Conservation (phyloP, 2,113 vertebrate species). For the Potamarius usumacintae region DNA sequence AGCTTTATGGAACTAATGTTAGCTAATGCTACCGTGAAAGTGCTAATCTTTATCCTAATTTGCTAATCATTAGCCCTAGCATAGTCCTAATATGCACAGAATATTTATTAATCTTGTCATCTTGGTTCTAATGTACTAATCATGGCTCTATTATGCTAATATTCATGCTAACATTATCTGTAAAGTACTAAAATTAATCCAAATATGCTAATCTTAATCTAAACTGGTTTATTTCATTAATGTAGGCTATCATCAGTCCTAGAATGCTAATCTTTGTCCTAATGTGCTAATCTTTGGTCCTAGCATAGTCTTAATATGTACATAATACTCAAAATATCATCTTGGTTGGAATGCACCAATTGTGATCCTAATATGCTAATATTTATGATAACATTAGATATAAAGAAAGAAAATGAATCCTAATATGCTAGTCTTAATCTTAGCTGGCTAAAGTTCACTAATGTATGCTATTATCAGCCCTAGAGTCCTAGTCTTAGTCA, state of each 20-base stretch:
- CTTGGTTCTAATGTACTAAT: neutral
- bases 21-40: no score
- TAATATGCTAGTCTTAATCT: neutral
- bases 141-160: neutral
- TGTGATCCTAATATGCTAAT: neutral
- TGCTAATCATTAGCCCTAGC: no score
- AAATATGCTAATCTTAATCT: neutral
- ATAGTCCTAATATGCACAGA: no score
- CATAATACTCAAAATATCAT: no score
- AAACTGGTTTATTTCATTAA: neutral
- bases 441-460: neutral
- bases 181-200: neutral
- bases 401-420: neutral
- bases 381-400: neutral
- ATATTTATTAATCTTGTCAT: neutral
- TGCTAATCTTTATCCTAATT: no score
- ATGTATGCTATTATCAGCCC: neutral
- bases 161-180: neutral
- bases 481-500: neutral
- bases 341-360: no score
- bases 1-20: no score
- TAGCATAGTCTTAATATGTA: no score
- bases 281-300: no score
- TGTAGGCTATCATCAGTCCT: neutral
- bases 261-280: neutral